A percentile compares a stretch with the other conserved stretches of the same genome.
Evolutionary conservation across 2,888 invertebrate species (phyloP).

Genomic region (Euzetes globulus): DNA sequence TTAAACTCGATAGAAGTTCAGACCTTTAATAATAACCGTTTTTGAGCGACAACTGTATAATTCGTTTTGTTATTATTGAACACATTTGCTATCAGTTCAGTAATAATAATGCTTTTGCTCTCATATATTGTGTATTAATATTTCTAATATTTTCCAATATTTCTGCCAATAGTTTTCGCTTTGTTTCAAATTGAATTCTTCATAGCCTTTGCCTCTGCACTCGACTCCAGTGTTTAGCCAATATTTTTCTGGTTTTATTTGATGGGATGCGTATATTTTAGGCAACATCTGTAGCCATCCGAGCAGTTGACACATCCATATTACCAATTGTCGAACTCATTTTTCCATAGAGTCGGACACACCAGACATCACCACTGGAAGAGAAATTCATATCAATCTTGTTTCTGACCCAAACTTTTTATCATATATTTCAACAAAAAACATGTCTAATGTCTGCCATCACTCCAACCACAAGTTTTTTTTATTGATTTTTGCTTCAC

Average conservation of each 20-base stretch:
- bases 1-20: neutral
- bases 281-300: conserved; percentile 12
- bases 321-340: conserved; percentile 9
- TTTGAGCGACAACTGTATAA: conserved; percentile 3
- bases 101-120: neutral
- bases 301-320: conserved; percentile 6
- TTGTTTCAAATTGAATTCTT: conserved; percentile 3
- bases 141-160: neutral
- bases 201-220: neutral
- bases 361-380: neutral
- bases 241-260: conserved; percentile 8
- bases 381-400: conserved; percentile 12
- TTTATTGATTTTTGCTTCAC: no score
- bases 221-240: neutral
- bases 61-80: neutral
- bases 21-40: neutral
- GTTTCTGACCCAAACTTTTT: neutral
- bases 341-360: neutral
- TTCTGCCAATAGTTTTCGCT: neutral
- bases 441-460: neutral
- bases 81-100: neutral
- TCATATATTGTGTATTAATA: conserved; percentile 1
- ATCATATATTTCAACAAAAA: neutral
- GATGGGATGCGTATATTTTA: conserved; percentile 7
- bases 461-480: neutral